These are phyloP conservation scores for Dasypolia templi DNA, from an alignment of 2,888 invertebrate genomes.

Conservation along the genomic window DNA sequence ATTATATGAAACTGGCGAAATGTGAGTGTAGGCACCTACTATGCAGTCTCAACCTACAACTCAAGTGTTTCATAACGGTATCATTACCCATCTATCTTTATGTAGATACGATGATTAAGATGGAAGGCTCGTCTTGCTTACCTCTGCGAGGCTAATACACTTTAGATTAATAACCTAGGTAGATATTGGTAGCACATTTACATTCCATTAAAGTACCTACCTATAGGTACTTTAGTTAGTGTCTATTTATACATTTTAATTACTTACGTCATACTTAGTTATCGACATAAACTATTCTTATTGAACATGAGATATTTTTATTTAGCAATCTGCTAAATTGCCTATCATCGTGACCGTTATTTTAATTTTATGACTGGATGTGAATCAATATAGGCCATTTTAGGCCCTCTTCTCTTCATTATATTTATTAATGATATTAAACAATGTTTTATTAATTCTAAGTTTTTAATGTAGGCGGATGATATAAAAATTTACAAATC, in stretches of 20 bases:
- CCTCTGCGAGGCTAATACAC: not conserved
- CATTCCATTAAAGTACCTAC: not conserved
- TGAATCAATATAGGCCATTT: constrained; percentile 33
- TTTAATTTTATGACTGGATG: not conserved
- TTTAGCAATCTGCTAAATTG: not conserved
- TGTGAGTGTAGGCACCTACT: not conserved
- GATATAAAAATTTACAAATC: no score
- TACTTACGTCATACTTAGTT: not conserved
- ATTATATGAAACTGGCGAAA: not conserved
- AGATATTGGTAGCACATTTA: constrained; percentile 6
- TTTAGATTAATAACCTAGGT: constrained; percentile 10
- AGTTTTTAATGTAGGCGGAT: no score
- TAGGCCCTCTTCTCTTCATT: no score
- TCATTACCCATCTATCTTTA: not conserved
- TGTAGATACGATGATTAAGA: not conserved
- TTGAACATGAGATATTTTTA: no score
- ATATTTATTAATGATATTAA: no score
- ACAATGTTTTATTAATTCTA: no score
- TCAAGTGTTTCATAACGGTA: not conserved
- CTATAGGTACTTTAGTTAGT: not conserved
- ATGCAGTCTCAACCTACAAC: not conserved
- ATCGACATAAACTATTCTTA: no score
- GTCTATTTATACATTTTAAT: constrained; percentile 8
- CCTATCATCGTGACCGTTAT: constrained; percentile 5
- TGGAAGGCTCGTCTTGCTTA: constrained; percentile 8